These are phyloP conservation scores for Diabrotica undecimpunctata DNA, from an alignment of 1,140 invertebrate species.

Conservation along the genomic window DNA sequence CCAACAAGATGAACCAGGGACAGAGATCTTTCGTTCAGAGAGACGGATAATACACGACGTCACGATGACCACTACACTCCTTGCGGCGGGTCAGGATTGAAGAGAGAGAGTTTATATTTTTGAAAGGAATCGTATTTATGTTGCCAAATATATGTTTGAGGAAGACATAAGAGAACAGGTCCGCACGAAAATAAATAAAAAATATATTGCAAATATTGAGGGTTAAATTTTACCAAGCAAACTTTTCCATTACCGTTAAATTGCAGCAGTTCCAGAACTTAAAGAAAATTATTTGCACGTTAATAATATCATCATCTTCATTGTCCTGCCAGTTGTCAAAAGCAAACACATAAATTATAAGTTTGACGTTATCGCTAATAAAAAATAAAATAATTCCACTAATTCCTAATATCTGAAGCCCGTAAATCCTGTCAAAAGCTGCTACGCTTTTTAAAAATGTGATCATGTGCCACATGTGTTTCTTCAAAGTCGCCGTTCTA, in stretches of 20 bases:
- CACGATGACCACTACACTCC: no score
- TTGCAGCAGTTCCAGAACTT: conserved; percentile 16
- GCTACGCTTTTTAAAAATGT: conserved; percentile 7
- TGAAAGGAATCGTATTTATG: no score
- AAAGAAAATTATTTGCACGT: not conserved
- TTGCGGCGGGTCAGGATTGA: no score
- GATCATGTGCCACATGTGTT: conserved; percentile 9
- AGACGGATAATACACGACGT: no score
- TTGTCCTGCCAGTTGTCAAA: not conserved
- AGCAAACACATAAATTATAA: conserved; percentile 5
- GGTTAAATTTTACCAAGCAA: no score
- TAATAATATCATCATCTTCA: not conserved
- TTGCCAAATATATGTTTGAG: no score
- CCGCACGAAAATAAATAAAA: no score
- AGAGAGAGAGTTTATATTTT: no score
- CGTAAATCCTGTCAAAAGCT: conserved; percentile 20
- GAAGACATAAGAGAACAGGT: no score
- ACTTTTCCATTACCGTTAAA: conserved; percentile 7
- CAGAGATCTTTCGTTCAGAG: no score
- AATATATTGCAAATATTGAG: no score
- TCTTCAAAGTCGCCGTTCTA: not conserved
- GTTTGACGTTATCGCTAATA: conserved; percentile 13
- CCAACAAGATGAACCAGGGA: no score
- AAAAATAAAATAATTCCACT: conserved; percentile 5
- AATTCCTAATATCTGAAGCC: conserved; percentile 18